Evolutionary conservation across 2,888 invertebrate species (phyloP).

Genomic region (Venustoraphidia nigricollis): DNA sequence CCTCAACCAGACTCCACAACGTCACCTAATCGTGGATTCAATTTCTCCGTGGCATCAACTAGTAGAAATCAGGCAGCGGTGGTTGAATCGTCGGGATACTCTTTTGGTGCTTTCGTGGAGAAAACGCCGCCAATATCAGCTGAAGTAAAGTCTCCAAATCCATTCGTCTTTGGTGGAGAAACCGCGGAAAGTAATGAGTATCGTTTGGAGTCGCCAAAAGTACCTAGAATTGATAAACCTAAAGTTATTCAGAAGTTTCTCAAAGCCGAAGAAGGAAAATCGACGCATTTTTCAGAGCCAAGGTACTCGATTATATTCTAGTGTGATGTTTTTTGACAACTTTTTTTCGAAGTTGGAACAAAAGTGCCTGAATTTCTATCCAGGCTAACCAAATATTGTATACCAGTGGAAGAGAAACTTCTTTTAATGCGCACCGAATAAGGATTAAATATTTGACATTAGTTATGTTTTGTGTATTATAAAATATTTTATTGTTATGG

Average conservation of each 20-base stretch:
- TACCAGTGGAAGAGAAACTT: too few species aligned
- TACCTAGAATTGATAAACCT: constrained; percentile 22
- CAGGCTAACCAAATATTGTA: too few species aligned
- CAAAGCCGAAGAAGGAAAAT: constrained; percentile 29
- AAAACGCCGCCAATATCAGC: constrained; percentile 9
- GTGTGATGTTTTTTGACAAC: not conserved
- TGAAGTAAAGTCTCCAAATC: constrained; percentile 20
- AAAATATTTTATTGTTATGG: too few species aligned
- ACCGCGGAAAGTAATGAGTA: not conserved
- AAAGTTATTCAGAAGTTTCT: constrained; percentile 39
- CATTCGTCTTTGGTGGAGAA: constrained; percentile 29
- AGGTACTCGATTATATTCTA: not conserved
- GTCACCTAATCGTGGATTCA: constrained; percentile 34
- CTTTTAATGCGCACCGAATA: too few species aligned
- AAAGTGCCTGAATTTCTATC: too few species aligned
- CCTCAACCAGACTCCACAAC: constrained; percentile 11
- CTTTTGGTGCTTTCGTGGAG: constrained; percentile 1
- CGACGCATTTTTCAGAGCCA: not conserved
- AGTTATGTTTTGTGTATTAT: too few species aligned
- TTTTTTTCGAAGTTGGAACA: not conserved
- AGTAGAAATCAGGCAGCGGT: constrained; percentile 10
- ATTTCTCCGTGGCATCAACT: constrained; percentile 29
- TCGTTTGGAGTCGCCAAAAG: constrained; percentile 22
- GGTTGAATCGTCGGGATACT: constrained; percentile 6
- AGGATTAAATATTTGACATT: too few species aligned